phyloP scores from a whole-genome alignment of 2,888 invertebrate species.

The Incurvaria masculella region DNA sequence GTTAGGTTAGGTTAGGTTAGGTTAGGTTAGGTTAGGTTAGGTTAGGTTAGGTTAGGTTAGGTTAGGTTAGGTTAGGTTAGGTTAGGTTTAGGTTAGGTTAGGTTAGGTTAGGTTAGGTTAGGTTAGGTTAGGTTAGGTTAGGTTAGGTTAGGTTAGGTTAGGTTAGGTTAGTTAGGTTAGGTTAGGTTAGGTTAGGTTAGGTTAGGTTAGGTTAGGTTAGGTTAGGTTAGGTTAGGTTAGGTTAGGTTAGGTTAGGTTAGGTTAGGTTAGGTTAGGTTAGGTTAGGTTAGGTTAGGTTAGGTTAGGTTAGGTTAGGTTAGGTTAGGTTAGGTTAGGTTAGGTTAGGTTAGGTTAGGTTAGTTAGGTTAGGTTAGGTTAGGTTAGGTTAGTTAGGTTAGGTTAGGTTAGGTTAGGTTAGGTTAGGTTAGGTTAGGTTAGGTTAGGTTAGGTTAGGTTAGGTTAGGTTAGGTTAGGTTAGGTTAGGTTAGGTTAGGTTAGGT shows the following conservation, averaged over 20 bases:
- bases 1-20: conserved; percentile 8
- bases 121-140: not conserved
- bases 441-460: no score
- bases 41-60: conserved; percentile 9
- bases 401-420: no score
- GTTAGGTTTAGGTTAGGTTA: conserved; percentile 1
- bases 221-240: conserved; percentile 1
- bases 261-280: conserved; percentile 1
- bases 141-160: not conserved
- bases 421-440: no score
- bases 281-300: conserved; percentile 1
- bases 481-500: conserved; percentile 1
- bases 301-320: conserved; percentile 7
- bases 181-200: conserved; percentile 4
- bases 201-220: conserved; percentile 2
- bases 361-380: conserved; percentile 3
- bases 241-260: conserved; percentile 1
- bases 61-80: conserved; percentile 4
- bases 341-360: conserved; percentile 8
- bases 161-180: conserved; percentile 1
- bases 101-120: conserved; percentile 6
- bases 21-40: conserved; percentile 10
- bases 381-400: no score
- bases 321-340: conserved; percentile 8
- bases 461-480: conserved; percentile 1